A percentile compares a stretch with the other conserved stretches of the same genome.
phyloP scores from a whole-genome alignment of 2,113 vertebrate genomes.

The Corythoichthys haematopterus region DNA sequence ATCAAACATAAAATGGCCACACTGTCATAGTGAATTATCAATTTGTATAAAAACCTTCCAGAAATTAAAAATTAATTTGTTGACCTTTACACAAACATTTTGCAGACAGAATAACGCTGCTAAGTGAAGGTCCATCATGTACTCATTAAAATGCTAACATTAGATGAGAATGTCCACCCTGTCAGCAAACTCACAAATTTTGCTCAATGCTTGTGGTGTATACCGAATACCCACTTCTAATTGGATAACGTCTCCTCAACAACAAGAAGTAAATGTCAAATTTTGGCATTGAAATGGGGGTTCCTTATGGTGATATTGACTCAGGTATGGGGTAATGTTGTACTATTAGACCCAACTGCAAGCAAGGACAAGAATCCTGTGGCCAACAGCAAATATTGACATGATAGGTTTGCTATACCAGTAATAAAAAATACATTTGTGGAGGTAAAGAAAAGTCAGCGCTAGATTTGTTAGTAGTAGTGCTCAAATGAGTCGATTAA shows the following conservation, averaged over 20 bases:
- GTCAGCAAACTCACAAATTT: background rate
- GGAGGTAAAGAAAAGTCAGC: conserved; percentile 34
- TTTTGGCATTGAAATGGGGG: background rate
- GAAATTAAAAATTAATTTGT: too few species aligned
- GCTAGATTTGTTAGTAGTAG: conserved; percentile 58
- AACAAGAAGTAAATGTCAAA: background rate
- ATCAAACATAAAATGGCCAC: background rate
- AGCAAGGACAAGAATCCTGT: conserved; percentile 4
- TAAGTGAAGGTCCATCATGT: too few species aligned
- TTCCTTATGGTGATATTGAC: background rate
- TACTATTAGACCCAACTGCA: conserved; percentile 3
- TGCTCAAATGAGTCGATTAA: conserved; percentile 39
- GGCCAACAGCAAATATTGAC: background rate
- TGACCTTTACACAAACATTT: too few species aligned
- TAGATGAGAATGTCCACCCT: background rate
- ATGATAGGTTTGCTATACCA: conserved; percentile 20
- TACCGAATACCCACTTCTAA: background rate
- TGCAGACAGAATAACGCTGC: too few species aligned
- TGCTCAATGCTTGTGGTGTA: background rate
- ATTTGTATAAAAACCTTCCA: background rate
- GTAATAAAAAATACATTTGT: conserved; percentile 26
- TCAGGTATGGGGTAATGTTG: conserved; percentile 52
- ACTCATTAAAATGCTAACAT: background rate
- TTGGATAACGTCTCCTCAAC: background rate
- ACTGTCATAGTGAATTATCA: too few species aligned